phyloP scores from a whole-genome alignment of 2,888 invertebrate species.

The Spodoptera picta region DNA sequence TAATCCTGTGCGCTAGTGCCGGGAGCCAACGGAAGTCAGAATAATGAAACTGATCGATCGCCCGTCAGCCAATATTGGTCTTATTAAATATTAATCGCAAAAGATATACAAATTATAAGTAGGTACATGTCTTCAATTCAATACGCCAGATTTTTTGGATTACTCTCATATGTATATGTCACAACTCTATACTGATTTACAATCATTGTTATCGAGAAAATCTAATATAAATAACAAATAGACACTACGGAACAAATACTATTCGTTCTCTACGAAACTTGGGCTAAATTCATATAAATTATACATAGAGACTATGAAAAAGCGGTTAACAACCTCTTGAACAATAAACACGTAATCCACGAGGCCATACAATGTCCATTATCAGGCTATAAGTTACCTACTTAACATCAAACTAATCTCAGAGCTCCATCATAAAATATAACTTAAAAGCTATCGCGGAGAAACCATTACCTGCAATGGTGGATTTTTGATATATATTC shows the following conservation, averaged over 20 bases:
- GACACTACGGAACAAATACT: no score
- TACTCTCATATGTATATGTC: no score
- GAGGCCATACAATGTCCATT: slow-evolving; percentile 26
- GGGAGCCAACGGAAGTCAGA: slow-evolving; percentile 9
- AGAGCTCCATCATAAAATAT: slow-evolving; percentile 54
- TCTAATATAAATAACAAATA: no score
- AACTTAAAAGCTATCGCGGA: slow-evolving; percentile 57
- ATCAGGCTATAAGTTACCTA: slow-evolving; percentile 36
- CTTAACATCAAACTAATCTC: slow-evolving; percentile 48
- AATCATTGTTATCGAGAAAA: no score
- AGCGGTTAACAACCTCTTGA: slow-evolving; percentile 24
- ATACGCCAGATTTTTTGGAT: no score
- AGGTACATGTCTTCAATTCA: neutral
- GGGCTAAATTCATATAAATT: slow-evolving; percentile 9
- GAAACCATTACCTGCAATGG: slow-evolving; percentile 66
- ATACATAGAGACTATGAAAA: slow-evolving; percentile 22
- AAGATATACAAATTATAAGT: slow-evolving; percentile 5
- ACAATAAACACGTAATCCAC: slow-evolving; percentile 35
- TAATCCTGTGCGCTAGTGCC: slow-evolving; percentile 8
- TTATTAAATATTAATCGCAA: slow-evolving; percentile 20
- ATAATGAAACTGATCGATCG: slow-evolving; percentile 34
- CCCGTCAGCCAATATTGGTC: slow-evolving; percentile 6
- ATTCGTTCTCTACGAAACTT: neutral
- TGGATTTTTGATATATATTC: slow-evolving; percentile 76
- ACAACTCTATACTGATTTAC: no score